phyloP scores from a whole-genome alignment of 2,888 invertebrate species.

The Hydraecia micacea region DNA sequence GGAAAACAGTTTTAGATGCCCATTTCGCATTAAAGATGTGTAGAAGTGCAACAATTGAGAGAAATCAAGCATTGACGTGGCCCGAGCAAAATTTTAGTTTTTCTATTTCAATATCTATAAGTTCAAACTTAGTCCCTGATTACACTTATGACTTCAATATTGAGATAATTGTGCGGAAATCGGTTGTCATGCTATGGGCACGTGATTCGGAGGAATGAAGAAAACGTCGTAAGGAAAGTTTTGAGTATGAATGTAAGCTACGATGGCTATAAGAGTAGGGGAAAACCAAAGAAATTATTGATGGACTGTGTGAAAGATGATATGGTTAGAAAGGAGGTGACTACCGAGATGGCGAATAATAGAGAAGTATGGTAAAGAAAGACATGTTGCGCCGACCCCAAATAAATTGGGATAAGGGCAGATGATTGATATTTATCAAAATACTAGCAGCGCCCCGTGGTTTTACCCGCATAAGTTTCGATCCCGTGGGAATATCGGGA shows the following conservation, averaged over 20 bases:
- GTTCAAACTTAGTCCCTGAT: background rate
- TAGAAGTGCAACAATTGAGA: background rate
- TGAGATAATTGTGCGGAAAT: background rate
- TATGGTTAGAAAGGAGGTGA: background rate
- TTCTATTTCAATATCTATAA: background rate
- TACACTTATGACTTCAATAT: background rate
- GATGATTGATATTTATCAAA: no score
- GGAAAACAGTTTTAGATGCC: background rate
- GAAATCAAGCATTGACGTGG: background rate
- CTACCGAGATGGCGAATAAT: background rate
- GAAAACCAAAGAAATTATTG: background rate
- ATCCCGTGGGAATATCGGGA: no score
- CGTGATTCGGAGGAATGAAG: background rate
- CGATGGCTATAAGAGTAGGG: background rate
- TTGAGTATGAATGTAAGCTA: background rate
- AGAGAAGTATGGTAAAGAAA: no score
- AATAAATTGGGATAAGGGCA: no score
- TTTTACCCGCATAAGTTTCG: no score
- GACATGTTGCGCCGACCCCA: no score
- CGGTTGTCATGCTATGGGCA: background rate
- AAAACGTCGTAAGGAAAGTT: background rate
- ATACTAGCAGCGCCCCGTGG: no score
- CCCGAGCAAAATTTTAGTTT: background rate
- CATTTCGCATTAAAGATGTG: background rate
- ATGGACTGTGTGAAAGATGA: background rate